These are phyloP conservation scores for Pristionchus mayeri DNA, from an alignment of 2,888 invertebrate species.

Conservation along the genomic window DNA sequence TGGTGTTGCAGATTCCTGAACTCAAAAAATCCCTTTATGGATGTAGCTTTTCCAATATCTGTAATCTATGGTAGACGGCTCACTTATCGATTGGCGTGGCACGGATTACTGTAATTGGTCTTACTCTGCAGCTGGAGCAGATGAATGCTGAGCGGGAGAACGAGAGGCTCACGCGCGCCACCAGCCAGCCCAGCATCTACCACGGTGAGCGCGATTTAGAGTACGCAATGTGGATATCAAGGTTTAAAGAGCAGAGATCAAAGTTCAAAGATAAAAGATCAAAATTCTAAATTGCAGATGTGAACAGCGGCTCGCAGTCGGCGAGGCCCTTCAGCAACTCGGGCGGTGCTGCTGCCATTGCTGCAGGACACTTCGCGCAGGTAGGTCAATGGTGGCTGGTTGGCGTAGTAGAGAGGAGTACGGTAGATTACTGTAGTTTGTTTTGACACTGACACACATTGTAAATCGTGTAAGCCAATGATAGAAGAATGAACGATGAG, in stretches of 20 bases:
- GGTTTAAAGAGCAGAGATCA: not conserved
- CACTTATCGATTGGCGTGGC: not conserved
- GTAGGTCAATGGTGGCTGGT: too few relatives aligned
- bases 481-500: too few relatives aligned
- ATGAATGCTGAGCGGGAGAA: slow-evolving; percentile 48
- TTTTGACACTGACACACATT: too few relatives aligned
- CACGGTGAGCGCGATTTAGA: slow-evolving; percentile 59
- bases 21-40: too few relatives aligned
- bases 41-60: too few relatives aligned
- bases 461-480: too few relatives aligned
- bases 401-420: too few relatives aligned
- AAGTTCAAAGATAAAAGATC: not conserved
- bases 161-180: slow-evolving; percentile 37
- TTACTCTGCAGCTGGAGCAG: slow-evolving; percentile 49
- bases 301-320: slow-evolving; percentile 1
- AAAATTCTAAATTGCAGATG: not conserved
- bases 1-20: too few relatives aligned
- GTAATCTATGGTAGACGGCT: not conserved
- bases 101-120: not conserved
- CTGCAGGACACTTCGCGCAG: slow-evolving; percentile 32
- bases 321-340: slow-evolving; percentile 42
- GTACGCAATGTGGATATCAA: not conserved
- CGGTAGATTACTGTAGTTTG: too few relatives aligned
- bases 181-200: slow-evolving; percentile 63
- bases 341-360: slow-evolving; percentile 17